Conservation (phyloP, 2,797 vertebrate genomes). For the Somateria mollissima region DNA sequence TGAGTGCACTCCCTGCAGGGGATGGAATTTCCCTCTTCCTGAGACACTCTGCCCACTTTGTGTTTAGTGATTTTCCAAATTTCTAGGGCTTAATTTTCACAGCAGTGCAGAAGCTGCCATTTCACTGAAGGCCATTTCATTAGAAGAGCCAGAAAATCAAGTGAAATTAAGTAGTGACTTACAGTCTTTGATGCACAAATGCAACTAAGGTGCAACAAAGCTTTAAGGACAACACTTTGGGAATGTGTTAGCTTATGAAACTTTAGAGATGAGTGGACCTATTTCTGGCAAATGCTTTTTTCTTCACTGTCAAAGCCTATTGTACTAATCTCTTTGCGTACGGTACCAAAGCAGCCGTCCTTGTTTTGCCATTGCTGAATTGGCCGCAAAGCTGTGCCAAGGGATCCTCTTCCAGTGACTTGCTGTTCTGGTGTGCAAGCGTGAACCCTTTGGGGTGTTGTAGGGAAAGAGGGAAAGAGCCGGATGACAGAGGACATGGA, state of each 20-base stretch:
- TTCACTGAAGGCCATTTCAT: neutral
- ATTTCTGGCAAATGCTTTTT: neutral
- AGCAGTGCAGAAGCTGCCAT: neutral
- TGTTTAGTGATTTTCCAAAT: neutral
- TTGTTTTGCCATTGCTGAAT: neutral
- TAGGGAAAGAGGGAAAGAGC: neutral
- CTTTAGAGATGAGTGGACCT: neutral
- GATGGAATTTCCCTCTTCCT: neutral
- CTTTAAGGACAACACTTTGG: neutral
- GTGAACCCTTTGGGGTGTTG: neutral
- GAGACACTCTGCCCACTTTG: neutral
- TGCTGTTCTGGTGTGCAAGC: neutral
- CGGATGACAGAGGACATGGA: neutral
- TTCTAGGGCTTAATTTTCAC: neutral
- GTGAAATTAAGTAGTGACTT: neutral
- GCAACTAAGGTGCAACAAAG: neutral
- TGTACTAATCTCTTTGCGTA: neutral
- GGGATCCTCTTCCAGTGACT: neutral
- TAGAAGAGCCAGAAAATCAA: neutral
- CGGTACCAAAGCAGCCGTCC: neutral
- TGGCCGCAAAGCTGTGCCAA: neutral
- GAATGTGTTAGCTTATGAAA: neutral
- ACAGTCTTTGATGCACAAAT: fast-evolving
- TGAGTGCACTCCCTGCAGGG: neutral
- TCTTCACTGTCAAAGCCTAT: neutral